Conservation (phyloP, 2,797 vertebrate genomes). For the Urosaurus nigricauda region DNA sequence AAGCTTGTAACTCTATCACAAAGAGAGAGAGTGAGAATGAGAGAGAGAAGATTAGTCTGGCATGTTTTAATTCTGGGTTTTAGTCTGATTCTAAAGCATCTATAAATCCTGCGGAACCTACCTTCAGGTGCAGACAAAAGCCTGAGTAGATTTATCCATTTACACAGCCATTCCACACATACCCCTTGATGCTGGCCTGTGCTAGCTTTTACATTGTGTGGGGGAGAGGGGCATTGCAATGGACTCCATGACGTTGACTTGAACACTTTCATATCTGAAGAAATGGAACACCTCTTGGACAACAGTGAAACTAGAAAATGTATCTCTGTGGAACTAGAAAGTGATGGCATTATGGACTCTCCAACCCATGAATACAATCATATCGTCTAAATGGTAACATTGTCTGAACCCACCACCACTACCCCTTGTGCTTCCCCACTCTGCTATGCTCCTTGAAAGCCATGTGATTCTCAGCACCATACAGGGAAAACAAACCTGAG, state of each 20-base stretch:
- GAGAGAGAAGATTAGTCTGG: too few relatives aligned
- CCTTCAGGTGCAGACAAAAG: too few relatives aligned
- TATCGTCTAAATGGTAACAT: constrained; percentile 92
- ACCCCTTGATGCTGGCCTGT: too few relatives aligned
- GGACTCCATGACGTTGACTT: constrained; percentile 99
- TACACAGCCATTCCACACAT: too few relatives aligned
- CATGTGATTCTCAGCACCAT: constrained; percentile 91
- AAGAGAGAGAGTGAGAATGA: too few relatives aligned
- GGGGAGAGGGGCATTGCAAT: neutral
- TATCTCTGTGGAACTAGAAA: too few relatives aligned
- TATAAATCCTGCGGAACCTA: too few relatives aligned
- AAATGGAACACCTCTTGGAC: constrained; percentile 99
- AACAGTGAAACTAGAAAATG: constrained; percentile 97
- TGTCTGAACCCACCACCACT: constrained; percentile 76
- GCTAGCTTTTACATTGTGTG: too few relatives aligned
- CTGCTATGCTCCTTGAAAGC: constrained; percentile 92
- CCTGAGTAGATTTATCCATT: too few relatives aligned
- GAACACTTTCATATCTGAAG: constrained; percentile 99
- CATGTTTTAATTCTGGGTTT: too few relatives aligned
- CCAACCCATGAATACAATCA: constrained; percentile 99
- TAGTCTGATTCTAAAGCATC: too few relatives aligned
- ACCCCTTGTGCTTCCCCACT: neutral
- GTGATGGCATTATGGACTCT: constrained; percentile 99
- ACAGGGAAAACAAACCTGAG: constrained; percentile 88
- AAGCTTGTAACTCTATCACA: too few relatives aligned